Conservation (phyloP, 2,888 invertebrate species). For the Lasius fuliginosus region DNA sequence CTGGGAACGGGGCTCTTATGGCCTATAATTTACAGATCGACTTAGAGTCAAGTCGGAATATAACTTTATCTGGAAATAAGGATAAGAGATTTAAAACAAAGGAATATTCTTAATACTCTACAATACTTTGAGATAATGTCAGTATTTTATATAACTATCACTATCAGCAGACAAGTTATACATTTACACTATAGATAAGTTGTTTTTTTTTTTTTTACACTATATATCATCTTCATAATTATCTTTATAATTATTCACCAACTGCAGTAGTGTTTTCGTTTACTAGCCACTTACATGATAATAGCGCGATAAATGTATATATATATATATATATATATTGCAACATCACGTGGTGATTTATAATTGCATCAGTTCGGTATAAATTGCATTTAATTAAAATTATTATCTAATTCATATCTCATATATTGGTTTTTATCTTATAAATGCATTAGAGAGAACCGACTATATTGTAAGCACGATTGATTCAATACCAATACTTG, state of each 20-base stretch:
- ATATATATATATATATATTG: neutral
- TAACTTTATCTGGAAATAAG: neutral
- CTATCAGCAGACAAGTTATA: neutral
- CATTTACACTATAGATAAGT: neutral
- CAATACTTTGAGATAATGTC: constrained; percentile 2
- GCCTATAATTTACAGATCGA: neutral
- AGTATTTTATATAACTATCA: neutral
- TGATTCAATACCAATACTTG: neutral
- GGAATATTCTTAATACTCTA: neutral
- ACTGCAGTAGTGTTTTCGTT: neutral
- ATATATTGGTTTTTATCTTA: neutral
- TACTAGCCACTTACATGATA: neutral
- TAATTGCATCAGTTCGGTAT: neutral
- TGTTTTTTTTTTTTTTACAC: too few relatives aligned
- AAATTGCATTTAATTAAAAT: neutral
- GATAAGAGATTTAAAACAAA: neutral
- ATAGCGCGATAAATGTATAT: neutral
- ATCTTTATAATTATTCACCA: neutral
- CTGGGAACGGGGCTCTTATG: neutral
- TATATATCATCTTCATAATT: too few relatives aligned
- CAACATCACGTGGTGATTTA: neutral
- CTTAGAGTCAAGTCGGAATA: neutral
- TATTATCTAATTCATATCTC: neutral
- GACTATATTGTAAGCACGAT: neutral
- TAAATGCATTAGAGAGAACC: neutral